Evolutionary conservation across 2,113 vertebrate genomes (phyloP), one percentile per base, ranked within the genome.

Genomic region (Puffinus mauretanicus): DNA sequence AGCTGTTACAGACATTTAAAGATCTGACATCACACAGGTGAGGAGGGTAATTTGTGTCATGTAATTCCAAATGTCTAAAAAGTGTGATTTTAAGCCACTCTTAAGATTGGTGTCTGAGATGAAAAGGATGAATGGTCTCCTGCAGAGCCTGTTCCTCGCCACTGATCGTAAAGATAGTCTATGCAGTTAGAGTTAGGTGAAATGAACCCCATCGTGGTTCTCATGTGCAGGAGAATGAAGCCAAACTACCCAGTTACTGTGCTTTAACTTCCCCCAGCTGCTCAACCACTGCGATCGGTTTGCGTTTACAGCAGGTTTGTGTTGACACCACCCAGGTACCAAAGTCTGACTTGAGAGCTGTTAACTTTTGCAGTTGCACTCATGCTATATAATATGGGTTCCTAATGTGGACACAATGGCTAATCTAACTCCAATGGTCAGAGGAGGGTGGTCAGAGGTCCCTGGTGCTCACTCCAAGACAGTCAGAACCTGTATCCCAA

Each of bases 281-380:
- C 40, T 84, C 27, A 32, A 1, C 2, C 46, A 6, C 66, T 57
- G 32, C 0, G 2, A 13, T 3, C 42, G 13, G 3, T 10, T 60
- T 20, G 11, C 1, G 2, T 51, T 64, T 69, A 82, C 17, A 47
- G 10, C 20, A 76, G 12, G 13, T 14, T 67, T 9, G 9, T 64
- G 61, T 11, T 71, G 61, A 17, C 13, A 18, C 24, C 25, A 60
- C 20, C 20, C 13, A 8, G 0, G 2, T 12, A 36, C 38, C 52
- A 32, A 13, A 1, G 2, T 20, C 55, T 78, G 55, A 38, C 32
- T 44, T 4, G 2, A 75, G 29, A 47, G 9, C 6, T 40, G 20
- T 40, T 47, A 44, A 11, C 29, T 78, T 70, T 32, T 19, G 24
- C 29, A 67, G 11, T 10, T 67, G 38, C 15, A 83, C 12, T 44